A percentile compares a stretch with the other conserved stretches of the same genome.
Evolutionary conservation across 1,140 invertebrate species (phyloP).

Genomic region (Drosophila sucinea): DNA sequence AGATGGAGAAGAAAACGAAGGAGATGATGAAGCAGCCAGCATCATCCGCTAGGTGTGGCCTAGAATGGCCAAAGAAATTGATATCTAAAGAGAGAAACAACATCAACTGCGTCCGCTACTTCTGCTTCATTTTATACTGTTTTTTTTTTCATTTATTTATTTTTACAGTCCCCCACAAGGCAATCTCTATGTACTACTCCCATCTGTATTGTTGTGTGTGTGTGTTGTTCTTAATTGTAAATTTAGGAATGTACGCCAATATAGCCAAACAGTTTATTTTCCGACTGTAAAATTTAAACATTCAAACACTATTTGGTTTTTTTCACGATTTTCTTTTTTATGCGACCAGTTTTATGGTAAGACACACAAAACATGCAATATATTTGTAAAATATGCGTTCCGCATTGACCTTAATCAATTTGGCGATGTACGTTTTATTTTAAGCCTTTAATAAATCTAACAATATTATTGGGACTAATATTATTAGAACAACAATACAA

Average conservation of each 20-base stretch:
- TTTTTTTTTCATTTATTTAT: neutral
- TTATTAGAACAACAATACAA: too few species aligned
- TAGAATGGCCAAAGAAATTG: slow-evolving; percentile 11
- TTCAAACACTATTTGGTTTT: neutral
- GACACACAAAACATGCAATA: too few species aligned
- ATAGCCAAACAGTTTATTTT: neutral
- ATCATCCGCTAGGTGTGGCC: slow-evolving; percentile 42
- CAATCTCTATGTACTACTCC: neutral
- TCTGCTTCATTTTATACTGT: neutral
- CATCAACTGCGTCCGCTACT: neutral
- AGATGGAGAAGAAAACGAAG: slow-evolving; percentile 24
- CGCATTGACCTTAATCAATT: too few species aligned
- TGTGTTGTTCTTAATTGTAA: neutral
- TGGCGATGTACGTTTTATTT: too few species aligned
- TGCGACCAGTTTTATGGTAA: too few species aligned
- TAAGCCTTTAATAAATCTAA: too few species aligned
- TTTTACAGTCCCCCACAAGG: neutral
- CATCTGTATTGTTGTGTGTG: neutral
- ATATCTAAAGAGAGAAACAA: slow-evolving; percentile 2
- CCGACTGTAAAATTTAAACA: neutral
- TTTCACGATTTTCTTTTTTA: neutral
- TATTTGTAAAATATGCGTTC: too few species aligned
- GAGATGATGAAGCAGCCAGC: slow-evolving; percentile 8
- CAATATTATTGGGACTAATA: too few species aligned
- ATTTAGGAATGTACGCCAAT: neutral